Evolutionary conservation across 2,888 invertebrate species (phyloP), one percentile per base, ranked within the genome.

Genomic region (Harpagoxenus sublaevis): DNA sequence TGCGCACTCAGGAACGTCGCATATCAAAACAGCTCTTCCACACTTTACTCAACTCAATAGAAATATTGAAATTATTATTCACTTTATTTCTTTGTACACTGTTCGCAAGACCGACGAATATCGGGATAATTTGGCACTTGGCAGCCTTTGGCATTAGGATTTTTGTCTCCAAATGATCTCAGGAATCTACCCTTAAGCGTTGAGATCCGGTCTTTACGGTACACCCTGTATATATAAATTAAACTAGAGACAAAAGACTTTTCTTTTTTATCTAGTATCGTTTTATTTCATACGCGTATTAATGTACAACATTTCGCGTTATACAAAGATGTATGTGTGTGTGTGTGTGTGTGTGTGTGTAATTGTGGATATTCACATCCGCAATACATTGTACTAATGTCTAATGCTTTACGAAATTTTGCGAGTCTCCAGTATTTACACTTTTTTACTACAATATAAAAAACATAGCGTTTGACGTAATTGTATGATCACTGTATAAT

Each of bases 351-450:
- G 82, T 70, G 65, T 79, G 74, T n/a, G 82, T 83, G 15, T 12
- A 48, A 6, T 57, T 57, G 28, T 57, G 28, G 39, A 66, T 28
- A 12, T 66, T 9, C n/a, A 6, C 12, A 57, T 3, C 0, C 12
- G 4, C 35, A 35, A 45, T 53, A 28, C 18, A 31, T 18, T n/a
- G 2, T 12, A 31, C 12, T 18, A n/a, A 66, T 70, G 6, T 3
- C 12, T 18, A n/a, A 66, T 70, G 6, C 5, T 55, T 78, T 31
- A 66, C 9, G 10, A 53, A 71, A 84, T 86, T 84, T 83, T 75
- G 63, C 71, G 51, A 63, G 86, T 55, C 23, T 65, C 60, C 88
- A 88, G 70, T 89, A 90, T 89, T 84, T 89, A 90, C 90, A 90
- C 65, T 84, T 39, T 39, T 74, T 88, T 78, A 53, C 70, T 90